Percentiles rank a stretch among this genome's conserved stretches.
Conservation (phyloP, 53 echinoderm and acorn worm species). For the Astropecten irregularis region DNA sequence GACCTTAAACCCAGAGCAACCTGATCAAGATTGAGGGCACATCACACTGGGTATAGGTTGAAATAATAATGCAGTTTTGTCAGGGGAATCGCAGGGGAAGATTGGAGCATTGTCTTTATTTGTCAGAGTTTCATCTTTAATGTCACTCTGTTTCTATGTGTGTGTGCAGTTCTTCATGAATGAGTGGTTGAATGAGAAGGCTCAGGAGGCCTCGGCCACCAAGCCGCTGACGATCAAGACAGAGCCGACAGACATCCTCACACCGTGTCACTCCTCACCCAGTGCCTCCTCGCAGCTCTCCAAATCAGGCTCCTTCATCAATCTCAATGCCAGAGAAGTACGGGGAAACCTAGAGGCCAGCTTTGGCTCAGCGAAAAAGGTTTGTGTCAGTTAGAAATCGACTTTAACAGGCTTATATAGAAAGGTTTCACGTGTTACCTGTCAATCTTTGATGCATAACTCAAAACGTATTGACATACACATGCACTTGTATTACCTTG, state of each 20-base stretch:
- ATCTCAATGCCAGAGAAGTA: conserved; percentile 45
- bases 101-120: no score
- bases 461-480: no score
- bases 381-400: conserved; percentile 19
- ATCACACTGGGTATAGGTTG: no score
- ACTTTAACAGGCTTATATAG: neutral
- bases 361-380: conserved; percentile 97
- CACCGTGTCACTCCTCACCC: conserved; percentile 71
- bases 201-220: conserved; percentile 77
- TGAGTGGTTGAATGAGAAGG: conserved; percentile 99
- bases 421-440: neutral
- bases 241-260: conserved; percentile 67
- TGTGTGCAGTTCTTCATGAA: conserved; percentile 99
- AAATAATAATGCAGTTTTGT: no score
- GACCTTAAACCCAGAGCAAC: no score
- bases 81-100: no score
- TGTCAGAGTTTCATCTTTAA: no score
- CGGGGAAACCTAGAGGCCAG: conserved; percentile 60
- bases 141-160: no score
- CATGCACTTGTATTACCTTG: no score
- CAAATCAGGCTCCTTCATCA: conserved; percentile 10
- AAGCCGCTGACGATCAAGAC: conserved; percentile 93
- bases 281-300: conserved; percentile 56
- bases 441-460: no score
- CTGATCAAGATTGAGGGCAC: no score